Conservation (phyloP, 2,888 invertebrate genomes). For the Coelinius sp. region DNA sequence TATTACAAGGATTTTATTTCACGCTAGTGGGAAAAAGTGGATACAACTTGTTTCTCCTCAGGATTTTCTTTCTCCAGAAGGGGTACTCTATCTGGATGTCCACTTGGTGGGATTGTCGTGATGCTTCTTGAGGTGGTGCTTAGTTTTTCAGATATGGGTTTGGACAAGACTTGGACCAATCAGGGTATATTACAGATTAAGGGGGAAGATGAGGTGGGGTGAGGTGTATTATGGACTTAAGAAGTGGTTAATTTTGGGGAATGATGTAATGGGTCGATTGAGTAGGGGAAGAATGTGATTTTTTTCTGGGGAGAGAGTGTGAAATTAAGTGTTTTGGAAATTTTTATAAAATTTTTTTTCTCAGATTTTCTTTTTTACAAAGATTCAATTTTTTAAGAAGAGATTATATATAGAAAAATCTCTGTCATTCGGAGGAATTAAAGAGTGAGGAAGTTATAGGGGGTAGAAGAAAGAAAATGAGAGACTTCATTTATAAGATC, state of each 20-base stretch:
- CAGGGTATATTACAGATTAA: slow-evolving; percentile 29
- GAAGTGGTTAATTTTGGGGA: slow-evolving; percentile 41
- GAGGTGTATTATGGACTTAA: slow-evolving; percentile 31
- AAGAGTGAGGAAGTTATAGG: slow-evolving; percentile 63
- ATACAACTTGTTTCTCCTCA: slow-evolving; percentile 17
- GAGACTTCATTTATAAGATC: slow-evolving; percentile 66
- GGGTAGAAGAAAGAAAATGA: slow-evolving; percentile 37
- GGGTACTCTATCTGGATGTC: slow-evolving; percentile 24
- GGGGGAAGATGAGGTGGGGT: not conserved
- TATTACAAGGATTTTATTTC: slow-evolving; percentile 69
- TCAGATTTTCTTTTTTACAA: too few relatives aligned
- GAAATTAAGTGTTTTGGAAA: not conserved
- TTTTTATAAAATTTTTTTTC: too few relatives aligned
- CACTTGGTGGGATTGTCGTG: slow-evolving; percentile 13
- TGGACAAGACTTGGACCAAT: slow-evolving; percentile 55
- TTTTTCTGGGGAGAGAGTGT: not conserved
- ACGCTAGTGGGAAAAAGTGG: slow-evolving; percentile 60
- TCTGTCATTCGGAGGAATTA: slow-evolving; percentile 63
- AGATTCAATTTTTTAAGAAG: not conserved
- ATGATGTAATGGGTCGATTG: slow-evolving; percentile 65
- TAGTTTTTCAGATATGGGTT: slow-evolving; percentile 58
- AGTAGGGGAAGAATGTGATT: slow-evolving; percentile 54
- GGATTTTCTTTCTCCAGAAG: slow-evolving; percentile 19
- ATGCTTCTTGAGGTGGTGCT: slow-evolving; percentile 45
- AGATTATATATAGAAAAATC: slow-evolving; percentile 9